These are phyloP conservation scores for Coptodon bakossiorum DNA, from an alignment of 2,113 vertebrate species.

Conservation along the genomic window DNA sequence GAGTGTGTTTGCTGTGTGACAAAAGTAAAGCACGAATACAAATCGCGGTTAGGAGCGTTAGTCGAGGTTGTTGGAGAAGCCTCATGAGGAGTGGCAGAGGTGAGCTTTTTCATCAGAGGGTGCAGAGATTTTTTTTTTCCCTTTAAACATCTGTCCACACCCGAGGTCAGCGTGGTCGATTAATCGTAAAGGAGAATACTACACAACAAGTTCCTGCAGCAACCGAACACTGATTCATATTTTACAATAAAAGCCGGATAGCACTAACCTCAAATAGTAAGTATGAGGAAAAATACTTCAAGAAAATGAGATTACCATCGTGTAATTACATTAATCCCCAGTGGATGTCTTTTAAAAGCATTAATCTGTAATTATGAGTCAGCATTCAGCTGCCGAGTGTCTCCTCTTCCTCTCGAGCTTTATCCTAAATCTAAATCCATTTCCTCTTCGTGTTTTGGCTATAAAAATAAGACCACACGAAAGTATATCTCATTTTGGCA, in stretches of 20 bases:
- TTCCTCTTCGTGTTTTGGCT: constrained; percentile 68
- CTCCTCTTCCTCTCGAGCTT: constrained; percentile 17
- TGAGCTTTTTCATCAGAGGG: constrained; percentile 40
- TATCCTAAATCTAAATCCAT: constrained; percentile 38
- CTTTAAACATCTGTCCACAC: constrained; percentile 25
- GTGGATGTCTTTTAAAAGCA: constrained; percentile 32
- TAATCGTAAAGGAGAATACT: constrained; percentile 23
- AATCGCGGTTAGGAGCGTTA: neutral
- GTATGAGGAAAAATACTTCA: constrained; percentile 14
- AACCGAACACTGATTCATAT: constrained; percentile 32
- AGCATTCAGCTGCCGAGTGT: constrained; percentile 32
- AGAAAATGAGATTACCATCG: constrained; percentile 22
- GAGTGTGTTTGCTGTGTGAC: neutral
- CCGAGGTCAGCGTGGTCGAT: constrained; percentile 45
- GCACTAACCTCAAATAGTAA: neutral
- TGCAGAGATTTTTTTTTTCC: neutral
- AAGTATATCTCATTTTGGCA: constrained; percentile 82
- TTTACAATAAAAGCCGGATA: constrained; percentile 20
- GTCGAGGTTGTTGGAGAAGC: constrained; percentile 24
- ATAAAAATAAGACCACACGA: constrained; percentile 74
- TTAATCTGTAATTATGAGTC: constrained; percentile 42
- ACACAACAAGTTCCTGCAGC: constrained; percentile 21
- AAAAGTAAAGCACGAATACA: constrained; percentile 26
- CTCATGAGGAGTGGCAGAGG: constrained; percentile 53
- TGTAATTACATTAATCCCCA: constrained; percentile 35